Base-by-base conservation (phyloP, 2,113 vertebrate genomes). In the Vulpes vulpes region DNA sequence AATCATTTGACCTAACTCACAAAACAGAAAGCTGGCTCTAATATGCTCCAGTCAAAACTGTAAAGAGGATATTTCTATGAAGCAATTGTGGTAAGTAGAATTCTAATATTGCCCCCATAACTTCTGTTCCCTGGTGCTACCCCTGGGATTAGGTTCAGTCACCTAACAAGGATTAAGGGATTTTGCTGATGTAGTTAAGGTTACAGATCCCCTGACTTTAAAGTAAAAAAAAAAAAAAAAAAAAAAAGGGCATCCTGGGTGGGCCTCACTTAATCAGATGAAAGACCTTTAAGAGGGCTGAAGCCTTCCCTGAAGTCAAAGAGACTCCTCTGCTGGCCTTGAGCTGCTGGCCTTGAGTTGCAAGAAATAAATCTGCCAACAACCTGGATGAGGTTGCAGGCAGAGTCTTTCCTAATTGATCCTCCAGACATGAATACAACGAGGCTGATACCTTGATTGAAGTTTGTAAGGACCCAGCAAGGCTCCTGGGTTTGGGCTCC, bases 161-260 rank as follows among this genome's bases (percentile, higher is more conserved):
- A 88, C 8, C 6, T 12, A 57, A 30, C 35, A 57, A 60, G 15
- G 30, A 19, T 60, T 12, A 64, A 67, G 51, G 27, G 17, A 67
- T 57, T 96, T 60, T 78, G n/a, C 69, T 43, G 65, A 38, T 55
- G 22, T 22, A 65, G 78, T 64, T 71, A 83, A 91, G 20, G 25
- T 43, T 65, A 35, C 53, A 85, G 55, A 89, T 53, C 15, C 55
- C 11, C 27, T 30, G 30, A 85, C 35, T 90, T 86, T 43, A 71
- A 67, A 67, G 73, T 89, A 64, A 95, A 73, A 35, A 57, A 38
- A 78, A 92, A 89, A 53, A 92, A 43, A 43, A 43, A 57, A 95
- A 73, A 35, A 57, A 38, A 78, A 92, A 85, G 38, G 89, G 65
- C 49, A 65, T 38, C 62, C 23, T 25, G 49, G 55, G 35, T 85